Conservation (phyloP, 2,113 vertebrate genomes). For the Okapia johnstoni region DNA sequence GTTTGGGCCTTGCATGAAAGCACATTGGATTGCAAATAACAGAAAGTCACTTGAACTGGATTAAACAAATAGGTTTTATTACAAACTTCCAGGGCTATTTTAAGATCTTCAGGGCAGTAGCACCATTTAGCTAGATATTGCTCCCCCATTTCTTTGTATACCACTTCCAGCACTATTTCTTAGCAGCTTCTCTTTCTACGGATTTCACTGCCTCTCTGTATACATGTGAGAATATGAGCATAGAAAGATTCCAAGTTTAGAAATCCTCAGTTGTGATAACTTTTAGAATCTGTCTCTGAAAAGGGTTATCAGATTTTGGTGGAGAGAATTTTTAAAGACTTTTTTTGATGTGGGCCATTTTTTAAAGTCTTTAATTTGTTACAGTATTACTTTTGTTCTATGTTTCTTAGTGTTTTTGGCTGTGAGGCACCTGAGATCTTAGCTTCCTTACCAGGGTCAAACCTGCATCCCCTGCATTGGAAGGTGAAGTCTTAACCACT, state of each 20-base stretch:
- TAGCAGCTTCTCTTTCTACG: not conserved
- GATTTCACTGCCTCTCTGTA: not conserved
- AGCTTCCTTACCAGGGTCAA: not conserved
- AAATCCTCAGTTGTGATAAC: not conserved
- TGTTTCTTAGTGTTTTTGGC: not conserved
- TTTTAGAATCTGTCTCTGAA: not conserved
- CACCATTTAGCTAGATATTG: accelerated
- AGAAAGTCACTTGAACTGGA: not conserved
- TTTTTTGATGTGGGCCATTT: not conserved
- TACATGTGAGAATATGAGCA: not conserved
- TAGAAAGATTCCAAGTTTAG: not conserved
- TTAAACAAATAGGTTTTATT: not conserved
- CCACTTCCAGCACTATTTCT: not conserved
- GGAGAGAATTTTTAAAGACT: not conserved
- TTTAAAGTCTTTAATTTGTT: not conserved
- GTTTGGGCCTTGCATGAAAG: not conserved
- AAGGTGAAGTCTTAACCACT: not conserved
- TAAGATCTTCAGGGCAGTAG: not conserved
- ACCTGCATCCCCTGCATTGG: not conserved
- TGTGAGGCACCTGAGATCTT: not conserved
- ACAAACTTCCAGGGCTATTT: not conserved
- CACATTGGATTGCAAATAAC: not conserved
- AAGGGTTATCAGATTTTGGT: not conserved
- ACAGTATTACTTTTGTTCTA: not conserved
- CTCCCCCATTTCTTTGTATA: not conserved